phyloP scores from a whole-genome alignment of 2,888 invertebrate genomes.

The Tipula vernalis region DNA sequence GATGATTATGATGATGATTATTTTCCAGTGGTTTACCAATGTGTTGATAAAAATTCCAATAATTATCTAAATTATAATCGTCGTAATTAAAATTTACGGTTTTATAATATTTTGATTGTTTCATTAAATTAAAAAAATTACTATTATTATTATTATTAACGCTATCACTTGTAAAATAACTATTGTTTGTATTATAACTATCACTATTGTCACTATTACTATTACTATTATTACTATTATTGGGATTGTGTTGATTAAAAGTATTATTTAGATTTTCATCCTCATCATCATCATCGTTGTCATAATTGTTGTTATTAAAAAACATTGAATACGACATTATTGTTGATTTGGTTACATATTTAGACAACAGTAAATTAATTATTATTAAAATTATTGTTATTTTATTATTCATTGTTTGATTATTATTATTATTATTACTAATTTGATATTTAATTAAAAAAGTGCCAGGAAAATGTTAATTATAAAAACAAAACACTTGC shows the following conservation, averaged over 20 bases:
- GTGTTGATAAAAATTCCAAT: neutral
- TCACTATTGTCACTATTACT: neutral
- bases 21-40: neutral
- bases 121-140: neutral
- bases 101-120: neutral
- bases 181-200: neutral
- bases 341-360: constrained; percentile 5
- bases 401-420: constrained; percentile 4
- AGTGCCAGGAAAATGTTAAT: neutral
- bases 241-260: neutral
- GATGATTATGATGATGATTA: neutral
- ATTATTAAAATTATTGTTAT: neutral
- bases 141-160: neutral
- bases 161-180: neutral
- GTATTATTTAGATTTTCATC: neutral
- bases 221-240: neutral
- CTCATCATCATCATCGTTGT: neutral
- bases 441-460: neutral
- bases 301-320: neutral
- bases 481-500: neutral
- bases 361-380: neutral
- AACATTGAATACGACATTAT: constrained; percentile 7
- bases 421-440: neutral
- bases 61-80: neutral
- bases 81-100: neutral